These are phyloP conservation scores for Trypoxylon attenuatum DNA, from an alignment of 2,888 invertebrate species.

Conservation along the genomic window DNA sequence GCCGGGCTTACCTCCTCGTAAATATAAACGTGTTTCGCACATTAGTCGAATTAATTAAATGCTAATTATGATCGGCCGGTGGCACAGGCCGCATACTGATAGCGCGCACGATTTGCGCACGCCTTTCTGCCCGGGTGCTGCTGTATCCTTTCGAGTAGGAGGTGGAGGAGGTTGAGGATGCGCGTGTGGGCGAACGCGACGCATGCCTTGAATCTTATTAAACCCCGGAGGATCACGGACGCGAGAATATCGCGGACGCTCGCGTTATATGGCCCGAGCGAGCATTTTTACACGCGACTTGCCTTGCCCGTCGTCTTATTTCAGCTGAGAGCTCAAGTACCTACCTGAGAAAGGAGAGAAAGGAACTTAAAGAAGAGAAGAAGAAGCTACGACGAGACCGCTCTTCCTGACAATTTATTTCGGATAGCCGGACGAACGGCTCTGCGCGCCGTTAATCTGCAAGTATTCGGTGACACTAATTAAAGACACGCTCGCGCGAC, in stretches of 20 bases:
- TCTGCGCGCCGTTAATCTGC: constrained; percentile 45
- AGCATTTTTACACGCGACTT: constrained; percentile 41
- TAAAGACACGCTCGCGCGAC: constrained; percentile 46
- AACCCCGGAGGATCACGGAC: constrained; percentile 19
- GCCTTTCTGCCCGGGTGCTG: constrained; percentile 14
- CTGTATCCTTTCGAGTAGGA: background rate
- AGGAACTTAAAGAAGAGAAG: no score
- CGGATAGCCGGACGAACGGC: constrained; percentile 20
- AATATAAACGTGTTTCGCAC: constrained; percentile 66
- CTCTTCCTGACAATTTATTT: constrained; percentile 26
- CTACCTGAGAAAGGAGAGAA: no score
- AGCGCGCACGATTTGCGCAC: constrained; percentile 36
- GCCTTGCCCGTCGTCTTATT: constrained; percentile 33
- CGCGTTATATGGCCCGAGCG: constrained; percentile 29
- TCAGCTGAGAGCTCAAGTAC: no score
- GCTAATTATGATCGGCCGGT: constrained; percentile 66
- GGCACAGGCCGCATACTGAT: constrained; percentile 60
- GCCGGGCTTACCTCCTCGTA: constrained; percentile 51
- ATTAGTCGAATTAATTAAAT: constrained; percentile 70
- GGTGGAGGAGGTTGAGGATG: background rate
- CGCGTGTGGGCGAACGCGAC: constrained; percentile 7
- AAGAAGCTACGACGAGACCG: background rate
- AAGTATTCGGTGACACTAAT: constrained; percentile 52
- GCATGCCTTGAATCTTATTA: constrained; percentile 60
- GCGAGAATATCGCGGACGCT: constrained; percentile 34